phyloP scores from a whole-genome alignment of 1,140 invertebrate species.

The Neodiprion virginianus region DNA sequence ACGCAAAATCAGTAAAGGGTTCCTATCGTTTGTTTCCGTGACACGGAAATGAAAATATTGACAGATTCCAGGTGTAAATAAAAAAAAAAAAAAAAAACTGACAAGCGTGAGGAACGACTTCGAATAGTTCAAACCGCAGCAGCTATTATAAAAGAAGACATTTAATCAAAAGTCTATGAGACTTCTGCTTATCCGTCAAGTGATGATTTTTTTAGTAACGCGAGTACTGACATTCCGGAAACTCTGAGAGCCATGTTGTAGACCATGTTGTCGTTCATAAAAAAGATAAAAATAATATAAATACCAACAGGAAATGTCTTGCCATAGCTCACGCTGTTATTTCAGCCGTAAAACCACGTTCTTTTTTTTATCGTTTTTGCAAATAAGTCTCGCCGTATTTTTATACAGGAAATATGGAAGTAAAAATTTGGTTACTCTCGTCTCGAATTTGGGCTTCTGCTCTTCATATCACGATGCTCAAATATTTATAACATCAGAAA shows the following conservation, averaged over 20 bases:
- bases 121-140: constrained; percentile 30
- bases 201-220: constrained; percentile 25
- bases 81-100: neutral
- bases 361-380: constrained; percentile 38
- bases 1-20: too few species aligned
- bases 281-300: too few species aligned
- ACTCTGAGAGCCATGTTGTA: too few species aligned
- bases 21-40: too few species aligned
- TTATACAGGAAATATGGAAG: constrained; percentile 37
- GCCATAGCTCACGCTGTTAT: constrained; percentile 37
- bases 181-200: constrained; percentile 22
- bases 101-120: constrained; percentile 23
- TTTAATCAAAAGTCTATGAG: constrained; percentile 28
- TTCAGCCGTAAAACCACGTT: constrained; percentile 31
- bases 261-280: constrained; percentile 21
- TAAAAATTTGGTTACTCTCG: constrained; percentile 29
- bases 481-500: constrained; percentile 30
- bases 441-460: constrained; percentile 35
- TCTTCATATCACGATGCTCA: constrained; percentile 28
- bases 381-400: constrained; percentile 27
- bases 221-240: constrained; percentile 19
- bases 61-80: too few species aligned
- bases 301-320: neutral
- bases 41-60: too few species aligned
- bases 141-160: constrained; percentile 34